Conservation (phyloP, 2,888 invertebrate species). For the Urechis unicinctus region DNA sequence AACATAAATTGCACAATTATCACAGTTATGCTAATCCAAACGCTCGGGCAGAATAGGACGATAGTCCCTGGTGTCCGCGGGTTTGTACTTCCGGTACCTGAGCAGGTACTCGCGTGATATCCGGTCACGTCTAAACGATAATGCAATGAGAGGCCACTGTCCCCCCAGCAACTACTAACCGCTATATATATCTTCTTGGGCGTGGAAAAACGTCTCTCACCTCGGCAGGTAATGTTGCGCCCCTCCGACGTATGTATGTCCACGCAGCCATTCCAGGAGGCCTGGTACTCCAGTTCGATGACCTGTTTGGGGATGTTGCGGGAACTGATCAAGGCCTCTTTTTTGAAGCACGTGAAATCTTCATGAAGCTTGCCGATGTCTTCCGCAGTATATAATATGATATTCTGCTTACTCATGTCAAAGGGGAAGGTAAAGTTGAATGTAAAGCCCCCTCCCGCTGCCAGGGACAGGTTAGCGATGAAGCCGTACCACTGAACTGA, state of each 20-base stretch:
- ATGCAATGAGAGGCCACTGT: conserved; percentile 14
- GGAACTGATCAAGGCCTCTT: conserved; percentile 16
- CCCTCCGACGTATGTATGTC: conserved; percentile 10
- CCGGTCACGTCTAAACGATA: conserved; percentile 20
- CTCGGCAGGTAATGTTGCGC: conserved; percentile 14
- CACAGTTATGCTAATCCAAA: too few species aligned
- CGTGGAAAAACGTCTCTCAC: conserved; percentile 9
- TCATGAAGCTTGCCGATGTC: conserved; percentile 15
- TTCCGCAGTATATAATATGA: conserved; percentile 18
- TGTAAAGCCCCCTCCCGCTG: conserved; percentile 15
- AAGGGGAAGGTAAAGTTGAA: conserved; percentile 18
- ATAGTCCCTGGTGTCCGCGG: neutral
- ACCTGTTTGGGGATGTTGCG: conserved; percentile 16
- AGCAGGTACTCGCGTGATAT: conserved; percentile 11
- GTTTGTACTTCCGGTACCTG: neutral
- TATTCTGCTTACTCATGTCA: conserved; percentile 14
- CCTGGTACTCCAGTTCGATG: conserved; percentile 15
- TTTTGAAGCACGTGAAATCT: conserved; percentile 18
- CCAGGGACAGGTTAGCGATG: conserved; percentile 17
- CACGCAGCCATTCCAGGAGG: conserved; percentile 20
- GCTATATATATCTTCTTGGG: conserved; percentile 17
- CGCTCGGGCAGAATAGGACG: too few species aligned
- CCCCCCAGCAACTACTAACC: conserved; percentile 20
- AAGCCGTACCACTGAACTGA: conserved; percentile 21
- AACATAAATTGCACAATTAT: too few species aligned